Conservation (phyloP, 2,797 vertebrate genomes). For the Euphonia xanthogaster region DNA sequence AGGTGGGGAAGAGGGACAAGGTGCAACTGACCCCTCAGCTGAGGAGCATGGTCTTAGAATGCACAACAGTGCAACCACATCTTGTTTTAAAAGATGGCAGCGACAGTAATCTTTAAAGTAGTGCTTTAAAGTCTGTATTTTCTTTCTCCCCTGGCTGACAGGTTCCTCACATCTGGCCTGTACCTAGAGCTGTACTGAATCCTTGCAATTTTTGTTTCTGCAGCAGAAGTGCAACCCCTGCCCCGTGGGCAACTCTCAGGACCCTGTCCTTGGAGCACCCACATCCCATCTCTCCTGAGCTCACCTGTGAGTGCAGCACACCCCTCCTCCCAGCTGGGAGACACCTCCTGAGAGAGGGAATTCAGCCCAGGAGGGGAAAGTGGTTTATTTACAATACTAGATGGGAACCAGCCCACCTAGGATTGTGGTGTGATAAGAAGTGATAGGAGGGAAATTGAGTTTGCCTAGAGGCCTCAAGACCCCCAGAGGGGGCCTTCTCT, state of each 20-base stretch:
- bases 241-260: rapidly evolving
- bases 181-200: background rate
- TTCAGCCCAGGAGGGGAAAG: background rate
- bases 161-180: background rate
- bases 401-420: background rate
- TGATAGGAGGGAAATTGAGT: background rate
- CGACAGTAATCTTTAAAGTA: background rate
- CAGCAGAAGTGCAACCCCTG: background rate
- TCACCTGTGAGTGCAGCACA: background rate
- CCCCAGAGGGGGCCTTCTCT: background rate
- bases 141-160: background rate
- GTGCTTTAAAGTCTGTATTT: background rate
- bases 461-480: background rate
- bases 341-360: background rate
- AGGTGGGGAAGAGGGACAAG: background rate
- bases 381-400: background rate
- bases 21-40: background rate
- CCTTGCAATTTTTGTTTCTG: background rate
- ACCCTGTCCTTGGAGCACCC: background rate
- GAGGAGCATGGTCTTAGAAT: background rate
- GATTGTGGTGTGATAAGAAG: background rate
- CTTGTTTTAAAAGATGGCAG: background rate
- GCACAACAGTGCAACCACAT: background rate
- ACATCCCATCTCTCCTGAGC: background rate
- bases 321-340: background rate